Percentiles rank a stretch among this genome's conserved stretches.
These are phyloP conservation scores for Drosophila gunungcola DNA, from an alignment of 1,140 invertebrate genomes.

Conservation along the genomic window DNA sequence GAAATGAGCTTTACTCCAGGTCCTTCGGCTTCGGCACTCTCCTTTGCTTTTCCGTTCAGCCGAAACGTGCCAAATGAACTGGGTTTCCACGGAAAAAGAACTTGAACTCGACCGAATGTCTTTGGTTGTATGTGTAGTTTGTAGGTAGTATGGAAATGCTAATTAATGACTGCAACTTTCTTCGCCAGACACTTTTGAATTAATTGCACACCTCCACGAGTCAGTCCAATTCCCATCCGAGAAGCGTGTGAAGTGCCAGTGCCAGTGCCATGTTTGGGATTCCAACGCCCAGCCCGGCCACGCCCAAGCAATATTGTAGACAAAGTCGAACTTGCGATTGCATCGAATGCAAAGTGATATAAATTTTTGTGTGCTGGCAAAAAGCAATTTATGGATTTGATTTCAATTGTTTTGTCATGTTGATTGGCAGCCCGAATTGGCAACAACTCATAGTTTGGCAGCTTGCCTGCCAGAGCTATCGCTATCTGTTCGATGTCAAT, in stretches of 20 bases:
- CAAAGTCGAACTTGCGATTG: conserved; percentile 63
- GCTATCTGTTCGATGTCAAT: conserved; percentile 8
- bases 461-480: background rate
- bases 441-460: conserved; percentile 59
- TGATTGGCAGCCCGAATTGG: conserved; percentile 71
- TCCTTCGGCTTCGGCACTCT: conserved; percentile 24
- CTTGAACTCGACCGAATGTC: conserved; percentile 6
- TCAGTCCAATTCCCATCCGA: conserved; percentile 37
- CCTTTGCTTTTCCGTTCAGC: conserved; percentile 24
- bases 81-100: conserved; percentile 17
- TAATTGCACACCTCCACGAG: conserved; percentile 66
- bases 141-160: conserved; percentile 45
- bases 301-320: conserved; percentile 57
- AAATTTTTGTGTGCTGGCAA: conserved; percentile 4
- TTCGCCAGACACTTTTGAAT: conserved; percentile 67
- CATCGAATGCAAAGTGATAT: conserved; percentile 56
- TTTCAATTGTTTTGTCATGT: conserved; percentile 71
- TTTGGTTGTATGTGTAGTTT: background rate
- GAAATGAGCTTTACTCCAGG: conserved; percentile 75
- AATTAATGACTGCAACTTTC: conserved; percentile 77
- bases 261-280: conserved; percentile 63
- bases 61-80: conserved; percentile 74
- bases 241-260: conserved; percentile 36
- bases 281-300: conserved; percentile 19
- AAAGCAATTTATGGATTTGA: conserved; percentile 75